A percentile compares a stretch with the other conserved stretches of the same genome.
Conservation (phyloP, 2,113 vertebrate genomes). For the Colius striatus region DNA sequence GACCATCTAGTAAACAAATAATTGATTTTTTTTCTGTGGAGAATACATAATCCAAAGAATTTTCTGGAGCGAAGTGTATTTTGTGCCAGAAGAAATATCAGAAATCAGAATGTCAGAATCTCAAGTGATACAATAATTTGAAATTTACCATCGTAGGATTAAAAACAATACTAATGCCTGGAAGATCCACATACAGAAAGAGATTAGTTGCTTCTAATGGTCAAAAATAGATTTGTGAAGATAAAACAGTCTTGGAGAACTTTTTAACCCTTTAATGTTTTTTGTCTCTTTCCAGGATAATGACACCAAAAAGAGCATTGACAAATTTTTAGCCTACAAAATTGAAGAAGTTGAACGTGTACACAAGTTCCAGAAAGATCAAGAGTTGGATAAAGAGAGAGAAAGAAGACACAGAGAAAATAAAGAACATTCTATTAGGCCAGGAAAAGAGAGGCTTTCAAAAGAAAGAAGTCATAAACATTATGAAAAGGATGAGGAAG, state of each 20-base stretch:
- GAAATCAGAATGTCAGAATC: neutral
- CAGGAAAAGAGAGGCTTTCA: constrained; percentile 47
- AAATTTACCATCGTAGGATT: neutral
- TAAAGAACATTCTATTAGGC: constrained; percentile 29
- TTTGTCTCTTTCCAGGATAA: constrained; percentile 35
- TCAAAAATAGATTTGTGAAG: neutral
- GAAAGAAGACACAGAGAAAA: constrained; percentile 63
- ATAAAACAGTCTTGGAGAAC: neutral
- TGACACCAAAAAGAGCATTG: constrained; percentile 37
- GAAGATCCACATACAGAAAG: neutral
- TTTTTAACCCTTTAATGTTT: neutral
- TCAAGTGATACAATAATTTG: neutral
- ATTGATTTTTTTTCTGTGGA: neutral
- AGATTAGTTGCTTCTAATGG: neutral
- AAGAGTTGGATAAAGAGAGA: constrained; percentile 43
- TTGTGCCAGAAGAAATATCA: neutral
- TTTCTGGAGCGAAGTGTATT: neutral
- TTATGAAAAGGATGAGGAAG: constrained; percentile 44
- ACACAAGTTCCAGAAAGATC: constrained; percentile 46
- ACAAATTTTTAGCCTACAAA: constrained; percentile 43
- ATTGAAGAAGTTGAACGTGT: constrained; percentile 41
- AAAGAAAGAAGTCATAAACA: constrained; percentile 23
- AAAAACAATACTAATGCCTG: neutral
- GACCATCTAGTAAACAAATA: neutral
- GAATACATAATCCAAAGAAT: neutral